These are phyloP conservation scores for Desmodus rotundus DNA, from an alignment of 2,113 vertebrate species.

Conservation along the genomic window DNA sequence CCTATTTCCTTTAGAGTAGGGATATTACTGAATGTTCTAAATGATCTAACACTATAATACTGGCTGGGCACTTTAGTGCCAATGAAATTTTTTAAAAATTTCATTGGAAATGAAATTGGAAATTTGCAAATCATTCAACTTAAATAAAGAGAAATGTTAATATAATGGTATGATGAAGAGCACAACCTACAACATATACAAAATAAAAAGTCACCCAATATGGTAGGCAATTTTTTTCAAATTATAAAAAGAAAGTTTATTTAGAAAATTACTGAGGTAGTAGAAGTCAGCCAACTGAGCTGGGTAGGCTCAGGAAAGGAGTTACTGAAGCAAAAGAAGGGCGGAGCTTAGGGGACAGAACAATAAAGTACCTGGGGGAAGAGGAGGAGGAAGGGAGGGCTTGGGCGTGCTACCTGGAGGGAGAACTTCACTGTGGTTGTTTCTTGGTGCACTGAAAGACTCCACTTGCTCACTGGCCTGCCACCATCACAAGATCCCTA, in stretches of 20 bases:
- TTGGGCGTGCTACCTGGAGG: too few species aligned
- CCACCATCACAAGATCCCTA: neutral
- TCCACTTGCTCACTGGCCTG: neutral
- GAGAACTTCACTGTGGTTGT: neutral
- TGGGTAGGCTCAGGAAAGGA: too few species aligned
- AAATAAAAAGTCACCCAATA: neutral
- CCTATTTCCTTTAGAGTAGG: neutral
- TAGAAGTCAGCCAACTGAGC: too few species aligned
- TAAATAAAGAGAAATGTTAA: conserved; percentile 4
- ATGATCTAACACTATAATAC: neutral
- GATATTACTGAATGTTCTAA: neutral
- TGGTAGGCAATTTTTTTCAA: neutral
- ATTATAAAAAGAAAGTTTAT: too few species aligned
- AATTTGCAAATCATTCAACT: neutral
- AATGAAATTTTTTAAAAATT: neutral
- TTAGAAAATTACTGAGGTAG: too few species aligned
- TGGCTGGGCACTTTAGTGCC: neutral
- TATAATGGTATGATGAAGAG: neutral
- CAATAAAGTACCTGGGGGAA: too few species aligned
- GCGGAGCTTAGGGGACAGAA: too few species aligned
- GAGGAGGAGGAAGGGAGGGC: too few species aligned
- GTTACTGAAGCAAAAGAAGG: too few species aligned
- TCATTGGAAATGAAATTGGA: too few species aligned
- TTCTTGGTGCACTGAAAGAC: neutral
- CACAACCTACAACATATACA: neutral